Evolutionary conservation across 2,113 vertebrate species (phyloP), one percentile per base, ranked within the genome.

Genomic region (Arenaria interpres): DNA sequence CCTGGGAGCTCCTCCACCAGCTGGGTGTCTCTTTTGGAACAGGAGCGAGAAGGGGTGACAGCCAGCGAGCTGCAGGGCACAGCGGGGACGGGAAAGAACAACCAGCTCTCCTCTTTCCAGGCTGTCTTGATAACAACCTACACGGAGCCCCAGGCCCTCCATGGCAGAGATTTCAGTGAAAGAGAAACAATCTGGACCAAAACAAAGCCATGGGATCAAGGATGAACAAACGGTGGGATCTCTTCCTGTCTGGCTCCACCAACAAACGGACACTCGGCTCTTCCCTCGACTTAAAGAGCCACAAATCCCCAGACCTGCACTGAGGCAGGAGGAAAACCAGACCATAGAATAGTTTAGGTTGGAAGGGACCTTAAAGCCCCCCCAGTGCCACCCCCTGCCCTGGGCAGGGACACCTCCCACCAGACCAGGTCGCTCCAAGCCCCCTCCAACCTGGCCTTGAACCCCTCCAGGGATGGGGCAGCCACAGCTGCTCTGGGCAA

Each of bases 271-370:
- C 8, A 22, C 41, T 57, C 53, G 20, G 64, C 33, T 56, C 60
- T 71, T 22, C n/a, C 33, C 33, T 33, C 20, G 28, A 46, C 33
- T 72, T 28, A 30, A n/a, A 56, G 51, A 80, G 23, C 7, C 0
- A 0, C 18, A 39, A 24, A 12, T 19, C n/a, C 41, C n/a, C 3
- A 7, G 6, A 22, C 25, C 37, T 35, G 25, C 5, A 8, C 21
- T 13, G 43, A 76, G 45, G 5, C 17, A 46, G 25, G 33, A 46
- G 25, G 33, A 85, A 76, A 89, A 71, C 3, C 64, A 66, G 33
- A 54, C 8, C 12, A 39, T 8, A 39, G 24, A 62, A 18, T 8
- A 17, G 35, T 63, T 63, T 28, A 7, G 35, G 60, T 63, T 4
- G 60, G 60, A 63, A 39, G 17, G 24, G 24, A 39, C 60, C 16